Conservation (phyloP, 2,113 vertebrate species). For the Periophthalmus modestus region DNA sequence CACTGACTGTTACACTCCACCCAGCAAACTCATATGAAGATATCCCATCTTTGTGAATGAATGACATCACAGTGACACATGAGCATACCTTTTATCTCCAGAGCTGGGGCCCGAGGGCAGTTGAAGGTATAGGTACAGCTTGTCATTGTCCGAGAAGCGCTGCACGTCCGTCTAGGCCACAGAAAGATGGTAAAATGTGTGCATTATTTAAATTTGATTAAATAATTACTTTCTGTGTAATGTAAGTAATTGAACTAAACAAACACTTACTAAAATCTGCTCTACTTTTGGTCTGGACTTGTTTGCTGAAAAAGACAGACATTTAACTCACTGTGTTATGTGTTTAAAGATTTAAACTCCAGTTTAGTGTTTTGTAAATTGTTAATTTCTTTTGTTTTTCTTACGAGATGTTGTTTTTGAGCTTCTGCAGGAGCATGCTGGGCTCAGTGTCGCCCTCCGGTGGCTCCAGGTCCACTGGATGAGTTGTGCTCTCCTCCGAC, state of each 20-base stretch:
- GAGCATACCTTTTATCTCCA: conserved; percentile 83
- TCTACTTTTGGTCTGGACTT: conserved; percentile 90
- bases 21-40: too few relatives aligned
- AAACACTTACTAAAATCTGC: conserved; percentile 83
- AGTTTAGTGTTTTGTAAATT: too few relatives aligned
- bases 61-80: not conserved
- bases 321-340: not conserved
- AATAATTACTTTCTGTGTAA: not conserved
- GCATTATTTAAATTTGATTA: not conserved
- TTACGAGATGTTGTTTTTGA: conserved; percentile 88
- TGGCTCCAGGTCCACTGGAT: conserved; percentile 50
- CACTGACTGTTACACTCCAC: too few relatives aligned
- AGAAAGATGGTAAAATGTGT: not conserved
- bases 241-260: not conserved
- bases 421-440: conserved; percentile 85
- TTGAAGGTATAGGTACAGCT: conserved; percentile 91
- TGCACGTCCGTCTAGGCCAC: conserved; percentile 85
- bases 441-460: conserved; percentile 80
- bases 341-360: too few relatives aligned
- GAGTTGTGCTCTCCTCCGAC: conserved; percentile 78
- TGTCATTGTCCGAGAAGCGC: conserved; percentile 89
- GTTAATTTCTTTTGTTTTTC: conserved; percentile 34
- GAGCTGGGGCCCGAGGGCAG: conserved; percentile 86
- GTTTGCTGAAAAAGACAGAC: conserved; percentile 77
- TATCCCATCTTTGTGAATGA: too few relatives aligned